phyloP scores from a whole-genome alignment of 2,888 invertebrate species.

The Alsophila aescularia region DNA sequence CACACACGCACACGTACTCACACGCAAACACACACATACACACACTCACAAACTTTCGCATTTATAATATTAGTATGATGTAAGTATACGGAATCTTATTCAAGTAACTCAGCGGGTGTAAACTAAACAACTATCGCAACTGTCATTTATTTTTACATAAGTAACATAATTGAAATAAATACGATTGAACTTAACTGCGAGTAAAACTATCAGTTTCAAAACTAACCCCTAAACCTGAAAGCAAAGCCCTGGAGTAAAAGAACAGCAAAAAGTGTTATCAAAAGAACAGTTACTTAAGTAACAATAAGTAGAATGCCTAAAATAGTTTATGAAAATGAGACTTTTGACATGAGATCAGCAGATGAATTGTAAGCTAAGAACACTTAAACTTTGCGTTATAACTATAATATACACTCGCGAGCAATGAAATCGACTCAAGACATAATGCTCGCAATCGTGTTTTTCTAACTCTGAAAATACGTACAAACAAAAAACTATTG shows the following conservation, averaged over 20 bases:
- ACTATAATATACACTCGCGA: too few relatives aligned
- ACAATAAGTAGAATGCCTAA: constrained; percentile 1
- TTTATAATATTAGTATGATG: too few relatives aligned
- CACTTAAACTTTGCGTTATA: not conserved
- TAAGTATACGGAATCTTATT: not conserved
- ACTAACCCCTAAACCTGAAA: constrained; percentile 3
- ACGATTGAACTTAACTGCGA: constrained; percentile 29
- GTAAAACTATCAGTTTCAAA: constrained; percentile 35
- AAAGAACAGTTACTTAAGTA: not conserved
- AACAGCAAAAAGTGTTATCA: not conserved
- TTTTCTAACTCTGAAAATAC: too few relatives aligned
- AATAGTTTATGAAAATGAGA: constrained; percentile 26
- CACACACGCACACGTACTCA: too few relatives aligned
- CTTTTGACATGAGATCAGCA: constrained; percentile 30
- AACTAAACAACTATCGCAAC: constrained; percentile 8
- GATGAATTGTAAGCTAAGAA: constrained; percentile 33
- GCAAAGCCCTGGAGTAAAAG: not conserved
- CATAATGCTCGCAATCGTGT: too few relatives aligned
- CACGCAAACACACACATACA: too few relatives aligned
- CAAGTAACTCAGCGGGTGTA: not conserved
- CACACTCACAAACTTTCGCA: too few relatives aligned
- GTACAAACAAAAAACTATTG: too few relatives aligned
- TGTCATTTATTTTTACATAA: constrained; percentile 3
- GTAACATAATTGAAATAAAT: constrained; percentile 29
- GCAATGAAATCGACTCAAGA: too few relatives aligned